Base-by-base conservation (phyloP, 2,888 invertebrate species). In the Rhamnusium bicolor region DNA sequence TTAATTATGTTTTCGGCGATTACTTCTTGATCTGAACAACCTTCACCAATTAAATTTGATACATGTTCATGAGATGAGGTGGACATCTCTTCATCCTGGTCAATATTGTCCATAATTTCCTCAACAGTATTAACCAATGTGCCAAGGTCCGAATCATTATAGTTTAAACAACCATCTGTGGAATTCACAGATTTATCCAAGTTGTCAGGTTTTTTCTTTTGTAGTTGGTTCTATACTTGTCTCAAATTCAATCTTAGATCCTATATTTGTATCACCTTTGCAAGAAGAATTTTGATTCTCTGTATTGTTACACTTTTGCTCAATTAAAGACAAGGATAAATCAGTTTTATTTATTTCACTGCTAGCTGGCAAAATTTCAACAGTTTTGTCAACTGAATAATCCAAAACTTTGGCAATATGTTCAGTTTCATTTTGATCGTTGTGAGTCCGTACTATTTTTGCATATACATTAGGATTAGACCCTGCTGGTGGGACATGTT, bases 401-500 rank as follows among this genome's bases (percentile, higher is more conserved):
- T 61, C 61, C 1, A 40, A 18, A 8, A n/a, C n/a, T 61, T 61
- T 61, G 18, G 61, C 21, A 46, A 61, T 61, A 16, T 3, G 27
- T 12, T 61, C 61, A 14, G 24, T 19, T 61, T 61, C 61, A 7
- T 19, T 2, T 1, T 32, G 19, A 40, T 32, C n/a, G 7, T 51
- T 61, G 7, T 12, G 61, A 12, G 61, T 47, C 0, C 61, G 8
- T 14, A 61, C 61, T 14, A 61, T 61, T 8, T 61, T 61, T n/a
- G 56, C 54, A 29, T 66, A 54, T 54, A 66, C 66, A 16, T 66
- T 56, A 14, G 66, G 53, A 32, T 16, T 29, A 40, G 75, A 40
- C 61, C 71, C 72, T 7, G 70, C 16, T 58, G 62, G 60, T 2
- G 76, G 58, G 62, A 69, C 71, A 51, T 69, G 74, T 51, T 78